phyloP scores from a whole-genome alignment of 1,140 invertebrate species.

The Bombus turneri region DNA sequence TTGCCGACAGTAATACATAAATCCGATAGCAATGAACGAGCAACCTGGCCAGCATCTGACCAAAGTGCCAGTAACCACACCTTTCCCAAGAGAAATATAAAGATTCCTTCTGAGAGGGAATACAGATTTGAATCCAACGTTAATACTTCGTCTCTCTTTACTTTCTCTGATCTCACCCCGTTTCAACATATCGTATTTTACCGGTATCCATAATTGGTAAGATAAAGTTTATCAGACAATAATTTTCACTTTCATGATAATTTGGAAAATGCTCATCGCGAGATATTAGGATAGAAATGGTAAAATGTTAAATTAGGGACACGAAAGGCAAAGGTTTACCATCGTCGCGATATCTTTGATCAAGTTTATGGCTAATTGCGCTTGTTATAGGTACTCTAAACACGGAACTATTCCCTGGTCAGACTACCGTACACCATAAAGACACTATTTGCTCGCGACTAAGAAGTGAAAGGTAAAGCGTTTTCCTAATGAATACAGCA shows the following conservation, averaged over 20 bases:
- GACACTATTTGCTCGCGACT: constrained; percentile 20
- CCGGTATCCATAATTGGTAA: not conserved
- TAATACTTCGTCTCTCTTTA: not conserved
- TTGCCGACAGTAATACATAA: constrained; percentile 67
- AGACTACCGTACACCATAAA: constrained; percentile 18
- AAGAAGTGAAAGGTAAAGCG: constrained; percentile 53
- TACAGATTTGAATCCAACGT: not conserved
- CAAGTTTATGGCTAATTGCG: not conserved
- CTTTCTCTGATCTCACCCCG: not conserved
- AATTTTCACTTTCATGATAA: not conserved
- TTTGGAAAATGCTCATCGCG: no score
- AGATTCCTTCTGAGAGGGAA: not conserved
- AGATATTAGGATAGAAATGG: no score
- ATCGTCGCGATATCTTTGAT: not conserved
- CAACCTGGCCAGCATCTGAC: constrained; percentile 29
- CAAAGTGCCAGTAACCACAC: constrained; percentile 51
- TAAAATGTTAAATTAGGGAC: no score
- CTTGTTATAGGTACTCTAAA: not conserved
- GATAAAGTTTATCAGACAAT: not conserved
- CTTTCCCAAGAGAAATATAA: constrained; percentile 48
- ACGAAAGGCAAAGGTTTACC: no score
- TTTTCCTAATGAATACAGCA: constrained; percentile 46
- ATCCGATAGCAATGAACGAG: constrained; percentile 60
- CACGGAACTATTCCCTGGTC: not conserved
- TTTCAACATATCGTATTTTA: not conserved